Evolutionary conservation across 1,140 invertebrate genomes (phyloP).

Genomic region (Heliothis subflexa): DNA sequence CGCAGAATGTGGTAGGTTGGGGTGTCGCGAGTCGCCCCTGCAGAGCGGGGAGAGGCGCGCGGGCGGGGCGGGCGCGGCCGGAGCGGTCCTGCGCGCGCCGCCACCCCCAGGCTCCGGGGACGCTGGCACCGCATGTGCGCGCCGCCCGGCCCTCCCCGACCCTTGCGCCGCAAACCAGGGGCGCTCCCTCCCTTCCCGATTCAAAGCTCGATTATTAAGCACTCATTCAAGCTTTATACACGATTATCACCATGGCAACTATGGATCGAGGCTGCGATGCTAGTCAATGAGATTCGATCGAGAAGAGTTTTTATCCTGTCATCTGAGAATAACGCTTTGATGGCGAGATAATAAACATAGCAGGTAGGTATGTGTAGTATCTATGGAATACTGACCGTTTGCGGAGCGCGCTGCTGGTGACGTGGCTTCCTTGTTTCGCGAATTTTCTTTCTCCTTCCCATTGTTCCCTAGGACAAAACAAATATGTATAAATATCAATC

Average conservation of each 20-base stretch:
- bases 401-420: constrained; percentile 88
- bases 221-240: constrained; percentile 73
- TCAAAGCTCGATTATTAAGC: constrained; percentile 76
- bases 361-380: not conserved
- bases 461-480: constrained; percentile 87
- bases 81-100: constrained; percentile 66
- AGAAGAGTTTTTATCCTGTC: not conserved
- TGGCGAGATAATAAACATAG: not conserved
- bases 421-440: constrained; percentile 89
- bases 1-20: constrained; percentile 76
- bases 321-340: not conserved
- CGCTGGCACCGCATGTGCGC: constrained; percentile 69
- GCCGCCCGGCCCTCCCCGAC: constrained; percentile 36
- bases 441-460: constrained; percentile 88
- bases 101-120: constrained; percentile 60
- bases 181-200: constrained; percentile 51
- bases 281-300: constrained; percentile 26
- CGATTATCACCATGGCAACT: constrained; percentile 47
- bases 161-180: constrained; percentile 50
- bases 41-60: constrained; percentile 69
- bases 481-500: not conserved
- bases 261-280: constrained; percentile 7
- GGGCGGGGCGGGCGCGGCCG: constrained; percentile 54
- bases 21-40: constrained; percentile 76
- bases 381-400: constrained; percentile 81